A percentile compares a stretch with the other conserved stretches of the same genome.
phyloP scores from a whole-genome alignment of 2,888 invertebrate genomes.

The Drosophila prolongata region DNA sequence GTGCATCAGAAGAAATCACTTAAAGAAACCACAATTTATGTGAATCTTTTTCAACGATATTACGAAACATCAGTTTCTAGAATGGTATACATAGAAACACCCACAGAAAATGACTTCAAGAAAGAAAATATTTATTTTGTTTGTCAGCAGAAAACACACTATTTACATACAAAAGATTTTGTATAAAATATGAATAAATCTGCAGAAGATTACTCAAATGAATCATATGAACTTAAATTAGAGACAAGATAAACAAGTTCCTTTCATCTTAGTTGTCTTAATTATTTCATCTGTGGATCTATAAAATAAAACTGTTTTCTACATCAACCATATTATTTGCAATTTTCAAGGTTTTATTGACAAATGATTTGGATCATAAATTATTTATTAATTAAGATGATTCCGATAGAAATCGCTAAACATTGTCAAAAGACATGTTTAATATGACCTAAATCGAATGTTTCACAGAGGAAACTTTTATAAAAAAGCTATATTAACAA shows the following conservation, averaged over 20 bases:
- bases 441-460: slow-evolving; percentile 14
- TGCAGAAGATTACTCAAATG: no score
- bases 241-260: no score
- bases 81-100: no score
- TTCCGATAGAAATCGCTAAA: slow-evolving; percentile 22
- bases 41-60: neutral
- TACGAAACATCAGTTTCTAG: neutral
- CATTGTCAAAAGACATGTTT: neutral
- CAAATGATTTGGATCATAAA: slow-evolving; percentile 4
- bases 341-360: slow-evolving; percentile 9
- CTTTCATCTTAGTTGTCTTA: no score
- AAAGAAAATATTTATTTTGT: no score
- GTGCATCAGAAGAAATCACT: slow-evolving; percentile 9
- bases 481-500: neutral
- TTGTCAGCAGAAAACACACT: no score
- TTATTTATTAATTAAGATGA: slow-evolving; percentile 20
- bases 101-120: no score
- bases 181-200: no score
- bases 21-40: neutral
- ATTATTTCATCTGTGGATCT: no score
- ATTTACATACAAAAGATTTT: no score
- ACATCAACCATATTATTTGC: slow-evolving; percentile 1
- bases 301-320: no score
- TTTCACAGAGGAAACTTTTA: slow-evolving; percentile 8
- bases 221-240: no score